Base-by-base conservation (phyloP, 2,888 invertebrate genomes). In the Anthrax anthrax region DNA sequence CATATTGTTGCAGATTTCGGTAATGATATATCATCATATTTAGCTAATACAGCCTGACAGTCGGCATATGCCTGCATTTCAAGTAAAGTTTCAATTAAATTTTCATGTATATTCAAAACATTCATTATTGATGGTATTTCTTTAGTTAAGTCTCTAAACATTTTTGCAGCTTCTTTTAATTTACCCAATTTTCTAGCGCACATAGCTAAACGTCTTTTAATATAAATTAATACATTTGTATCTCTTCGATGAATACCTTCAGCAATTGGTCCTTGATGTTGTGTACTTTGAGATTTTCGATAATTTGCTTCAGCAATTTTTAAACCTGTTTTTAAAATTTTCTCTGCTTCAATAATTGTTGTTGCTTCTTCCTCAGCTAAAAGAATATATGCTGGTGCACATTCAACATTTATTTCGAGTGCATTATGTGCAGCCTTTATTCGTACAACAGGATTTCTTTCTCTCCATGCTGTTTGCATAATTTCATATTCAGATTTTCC, bases 11-110 rank as follows among this genome's bases (percentile, higher is more conserved):
- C 96, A 38, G 94, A 94, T 69, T 94, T 92, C 44, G 95, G 92
- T 61, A 90, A 71, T 56, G 85, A 88, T 55, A 90, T 89, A 67
- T 96, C 96, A 67, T 94, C 96, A 67, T 90, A 69, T 69, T 89
- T 88, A 17, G 90, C 88, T 52, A 92, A 69, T 17, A 92, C 85
- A 36, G 89, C 88, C 69, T 92, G 92, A 41, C 91, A 96, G 71
- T 97, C 97, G 4, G 92, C 90, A 66, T 94, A 97, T 1, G 90
- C 89, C 67, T 94, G 92, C 80, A 92, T 86, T 71, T 96, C 96
- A 47, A 97, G 71, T 55, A 96, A 72, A 46, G 87, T 87, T 72
- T 97, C 97, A 56, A 97, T 89, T 54, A 97, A 75, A 71, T 96
- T 96, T 72, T 97, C 97, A 62, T 92, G 92, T 55, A 94, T 86